Conservation (phyloP, 2,797 vertebrate genomes). For the Microcaecilia unicolor region DNA sequence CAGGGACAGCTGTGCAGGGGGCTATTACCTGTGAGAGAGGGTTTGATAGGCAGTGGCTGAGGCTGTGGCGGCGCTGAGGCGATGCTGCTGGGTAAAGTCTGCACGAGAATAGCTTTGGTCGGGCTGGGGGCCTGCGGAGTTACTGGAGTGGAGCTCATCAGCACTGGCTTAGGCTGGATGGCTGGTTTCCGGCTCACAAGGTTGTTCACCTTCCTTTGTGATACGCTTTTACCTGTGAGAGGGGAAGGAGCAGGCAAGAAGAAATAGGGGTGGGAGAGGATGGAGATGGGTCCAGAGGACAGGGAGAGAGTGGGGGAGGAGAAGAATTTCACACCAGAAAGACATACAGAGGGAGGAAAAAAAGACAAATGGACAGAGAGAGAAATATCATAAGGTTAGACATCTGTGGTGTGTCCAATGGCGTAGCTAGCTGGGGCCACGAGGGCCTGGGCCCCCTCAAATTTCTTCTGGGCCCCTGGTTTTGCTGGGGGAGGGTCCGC, state of each 20-base stretch:
- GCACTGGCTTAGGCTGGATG: constrained; percentile 72
- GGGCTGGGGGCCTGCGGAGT: constrained; percentile 22
- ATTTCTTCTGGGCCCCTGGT: too few relatives aligned
- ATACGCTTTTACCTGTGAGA: neutral
- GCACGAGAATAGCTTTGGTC: constrained; percentile 66
- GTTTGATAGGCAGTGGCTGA: constrained; percentile 16
- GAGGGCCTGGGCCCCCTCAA: too few relatives aligned
- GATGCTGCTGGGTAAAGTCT: constrained; percentile 46
- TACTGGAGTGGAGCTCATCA: constrained; percentile 52
- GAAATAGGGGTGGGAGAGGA: too few relatives aligned
- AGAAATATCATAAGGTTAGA: too few relatives aligned
- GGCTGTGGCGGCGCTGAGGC: neutral
- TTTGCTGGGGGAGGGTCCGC: too few relatives aligned
- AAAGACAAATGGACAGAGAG: neutral
- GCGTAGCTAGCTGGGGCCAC: too few relatives aligned
- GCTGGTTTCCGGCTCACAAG: constrained; percentile 61
- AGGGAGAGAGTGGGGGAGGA: too few relatives aligned
- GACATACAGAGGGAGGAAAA: neutral
- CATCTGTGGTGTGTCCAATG: too few relatives aligned
- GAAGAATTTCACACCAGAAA: neutral
- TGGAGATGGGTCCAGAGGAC: neutral
- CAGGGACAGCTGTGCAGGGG: neutral
- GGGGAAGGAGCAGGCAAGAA: too few relatives aligned
- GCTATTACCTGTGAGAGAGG: constrained; percentile 50
- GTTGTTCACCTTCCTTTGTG: constrained; percentile 45